These are phyloP conservation scores for Acanthis flammea DNA, from an alignment of 2,797 vertebrate species.

Conservation along the genomic window DNA sequence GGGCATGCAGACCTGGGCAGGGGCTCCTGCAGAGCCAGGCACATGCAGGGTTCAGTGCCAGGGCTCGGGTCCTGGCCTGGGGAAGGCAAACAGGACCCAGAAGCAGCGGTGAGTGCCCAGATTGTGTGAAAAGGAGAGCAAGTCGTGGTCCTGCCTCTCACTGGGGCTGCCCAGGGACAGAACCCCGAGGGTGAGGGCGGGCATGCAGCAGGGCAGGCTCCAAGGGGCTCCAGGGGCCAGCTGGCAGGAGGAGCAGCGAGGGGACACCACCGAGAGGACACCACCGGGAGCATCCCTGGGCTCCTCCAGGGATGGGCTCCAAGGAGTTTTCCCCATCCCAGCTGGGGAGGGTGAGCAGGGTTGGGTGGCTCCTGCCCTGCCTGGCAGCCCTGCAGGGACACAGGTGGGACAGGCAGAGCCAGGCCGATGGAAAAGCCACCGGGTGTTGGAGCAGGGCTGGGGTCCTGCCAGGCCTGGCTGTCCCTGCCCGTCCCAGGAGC, in stretches of 20 bases:
- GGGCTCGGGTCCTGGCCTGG: background rate
- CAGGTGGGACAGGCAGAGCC: fast-evolving
- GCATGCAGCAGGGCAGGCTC: fast-evolving
- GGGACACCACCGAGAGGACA: fast-evolving
- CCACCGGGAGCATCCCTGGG: fast-evolving
- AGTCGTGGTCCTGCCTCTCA: background rate
- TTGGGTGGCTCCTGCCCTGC: background rate
- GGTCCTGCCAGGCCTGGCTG: background rate
- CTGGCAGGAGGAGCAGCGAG: background rate
- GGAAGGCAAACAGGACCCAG: fast-evolving
- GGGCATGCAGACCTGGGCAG: background rate
- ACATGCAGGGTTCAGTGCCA: background rate
- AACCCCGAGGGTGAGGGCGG: fast-evolving
- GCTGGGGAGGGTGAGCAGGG: background rate
- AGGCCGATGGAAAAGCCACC: background rate
- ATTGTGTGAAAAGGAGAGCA: background rate
- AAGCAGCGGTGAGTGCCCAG: fast-evolving
- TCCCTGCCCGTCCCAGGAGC: background rate
- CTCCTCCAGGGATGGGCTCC: background rate
- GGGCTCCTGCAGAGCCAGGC: constrained; percentile 7
- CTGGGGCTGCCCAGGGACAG: background rate
- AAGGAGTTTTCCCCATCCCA: background rate
- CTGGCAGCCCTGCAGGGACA: background rate
- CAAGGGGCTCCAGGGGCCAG: background rate
- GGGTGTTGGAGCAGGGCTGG: fast-evolving